Evolutionary conservation across 2,888 invertebrate species (phyloP).

Genomic region (Boloria selene): DNA sequence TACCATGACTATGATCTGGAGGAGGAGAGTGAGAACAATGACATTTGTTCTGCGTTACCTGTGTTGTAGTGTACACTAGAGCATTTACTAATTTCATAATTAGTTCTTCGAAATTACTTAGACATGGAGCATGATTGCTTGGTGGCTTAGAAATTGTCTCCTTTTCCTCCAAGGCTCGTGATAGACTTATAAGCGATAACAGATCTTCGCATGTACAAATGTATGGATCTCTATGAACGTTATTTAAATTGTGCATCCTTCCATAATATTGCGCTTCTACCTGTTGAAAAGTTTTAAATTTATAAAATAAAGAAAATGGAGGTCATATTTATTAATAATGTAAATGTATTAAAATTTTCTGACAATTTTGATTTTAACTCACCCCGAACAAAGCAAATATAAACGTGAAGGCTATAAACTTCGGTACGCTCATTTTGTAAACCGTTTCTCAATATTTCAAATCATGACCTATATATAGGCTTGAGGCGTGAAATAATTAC

Average conservation of each 20-base stretch:
- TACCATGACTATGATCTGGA: slow-evolving; percentile 2
- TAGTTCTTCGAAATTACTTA: slow-evolving; percentile 54
- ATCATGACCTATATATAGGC: slow-evolving; percentile 23
- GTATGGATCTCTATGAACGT: slow-evolving; percentile 27
- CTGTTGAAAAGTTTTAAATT: slow-evolving; percentile 43
- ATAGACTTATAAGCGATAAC: slow-evolving; percentile 41
- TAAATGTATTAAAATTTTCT: neutral
- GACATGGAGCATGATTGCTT: slow-evolving; percentile 13
- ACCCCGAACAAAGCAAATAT: slow-evolving; percentile 11
- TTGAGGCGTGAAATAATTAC: slow-evolving; percentile 3
- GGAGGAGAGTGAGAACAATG: slow-evolving; percentile 20
- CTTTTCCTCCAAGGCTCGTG: slow-evolving; percentile 44
- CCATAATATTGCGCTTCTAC: slow-evolving; percentile 47
- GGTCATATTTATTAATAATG: neutral
- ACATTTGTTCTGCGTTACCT: slow-evolving; percentile 36
- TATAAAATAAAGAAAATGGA: neutral
- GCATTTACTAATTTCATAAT: slow-evolving; percentile 66
- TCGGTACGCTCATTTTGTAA: slow-evolving; percentile 18
- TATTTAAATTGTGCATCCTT: slow-evolving; percentile 31
- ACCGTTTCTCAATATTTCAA: slow-evolving; percentile 7
- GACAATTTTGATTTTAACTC: neutral
- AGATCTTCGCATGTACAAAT: slow-evolving; percentile 42
- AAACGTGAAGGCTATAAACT: slow-evolving; percentile 4
- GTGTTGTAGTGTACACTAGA: slow-evolving; percentile 57
- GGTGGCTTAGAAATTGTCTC: slow-evolving; percentile 31